These are phyloP conservation scores for Aegotheles bennettii DNA, from an alignment of 2,113 vertebrate species.

Conservation along the genomic window DNA sequence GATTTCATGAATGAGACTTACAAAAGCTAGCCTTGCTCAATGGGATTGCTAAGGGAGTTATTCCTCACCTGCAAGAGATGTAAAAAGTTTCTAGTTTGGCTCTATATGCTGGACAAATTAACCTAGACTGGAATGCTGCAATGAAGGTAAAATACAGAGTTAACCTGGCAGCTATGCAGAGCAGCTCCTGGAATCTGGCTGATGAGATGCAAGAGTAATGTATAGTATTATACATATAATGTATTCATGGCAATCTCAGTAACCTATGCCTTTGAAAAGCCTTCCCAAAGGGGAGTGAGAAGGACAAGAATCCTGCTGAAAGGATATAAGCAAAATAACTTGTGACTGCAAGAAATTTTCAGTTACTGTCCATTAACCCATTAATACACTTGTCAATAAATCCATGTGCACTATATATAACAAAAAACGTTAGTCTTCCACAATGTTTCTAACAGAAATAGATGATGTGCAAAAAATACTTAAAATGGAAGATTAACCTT, in stretches of 20 bases:
- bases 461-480: neutral
- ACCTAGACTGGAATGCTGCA: neutral
- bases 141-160: neutral
- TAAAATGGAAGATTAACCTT: neutral
- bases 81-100: neutral
- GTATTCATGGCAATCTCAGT: neutral
- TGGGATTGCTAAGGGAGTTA: neutral
- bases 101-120: neutral
- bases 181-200: neutral
- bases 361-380: neutral
- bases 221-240: neutral
- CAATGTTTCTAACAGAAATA: neutral
- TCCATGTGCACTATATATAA: neutral
- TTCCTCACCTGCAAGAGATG: neutral
- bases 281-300: neutral
- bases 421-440: rapidly evolving
- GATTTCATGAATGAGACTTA: neutral
- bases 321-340: neutral
- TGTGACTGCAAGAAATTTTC: neutral
- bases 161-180: neutral
- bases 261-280: neutral
- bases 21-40: neutral
- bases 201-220: neutral
- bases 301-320: neutral
- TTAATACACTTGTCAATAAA: neutral